phyloP scores from a whole-genome alignment of 2,797 vertebrate species.

The Channallabes apus region DNA sequence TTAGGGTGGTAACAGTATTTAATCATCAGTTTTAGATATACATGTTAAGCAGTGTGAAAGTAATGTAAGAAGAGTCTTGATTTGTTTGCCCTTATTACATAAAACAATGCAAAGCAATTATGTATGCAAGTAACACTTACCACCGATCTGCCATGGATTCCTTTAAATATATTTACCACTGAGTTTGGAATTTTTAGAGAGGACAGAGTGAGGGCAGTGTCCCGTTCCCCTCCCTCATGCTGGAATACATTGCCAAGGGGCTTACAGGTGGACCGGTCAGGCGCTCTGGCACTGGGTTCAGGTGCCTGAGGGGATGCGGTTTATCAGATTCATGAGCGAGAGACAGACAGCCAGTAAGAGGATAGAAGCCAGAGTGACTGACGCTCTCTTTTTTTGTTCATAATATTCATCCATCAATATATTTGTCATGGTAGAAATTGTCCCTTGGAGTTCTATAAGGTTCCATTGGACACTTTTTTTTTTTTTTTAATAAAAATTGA shows the following conservation, averaged over 20 bases:
- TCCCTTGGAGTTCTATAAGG: too few relatives aligned
- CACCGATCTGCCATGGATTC: neutral
- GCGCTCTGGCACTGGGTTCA: slow-evolving; percentile 37
- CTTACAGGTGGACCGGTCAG: slow-evolving; percentile 38
- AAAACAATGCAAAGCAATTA: neutral
- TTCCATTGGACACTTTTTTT: too few relatives aligned
- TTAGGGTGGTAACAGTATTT: neutral
- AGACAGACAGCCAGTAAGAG: slow-evolving; percentile 4
- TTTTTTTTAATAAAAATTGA: too few relatives aligned
- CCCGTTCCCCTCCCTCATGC: neutral
- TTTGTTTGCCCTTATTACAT: neutral
- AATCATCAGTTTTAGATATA: neutral
- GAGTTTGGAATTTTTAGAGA: neutral
- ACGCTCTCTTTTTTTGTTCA: slow-evolving; percentile 10
- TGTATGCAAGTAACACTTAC: neutral
- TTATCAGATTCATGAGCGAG: slow-evolving; percentile 48
- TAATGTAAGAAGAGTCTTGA: neutral
- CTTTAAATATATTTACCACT: neutral
- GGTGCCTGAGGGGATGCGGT: slow-evolving; percentile 47
- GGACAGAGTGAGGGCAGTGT: neutral
- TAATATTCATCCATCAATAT: neutral
- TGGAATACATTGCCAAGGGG: slow-evolving; percentile 13
- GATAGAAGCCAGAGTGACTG: neutral
- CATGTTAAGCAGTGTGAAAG: neutral
- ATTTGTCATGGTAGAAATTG: slow-evolving; percentile 31